Conservation (phyloP, 37 sponge, comb jelly and placozoan genomes). For the Chondrilla cf. caribensis region DNA sequence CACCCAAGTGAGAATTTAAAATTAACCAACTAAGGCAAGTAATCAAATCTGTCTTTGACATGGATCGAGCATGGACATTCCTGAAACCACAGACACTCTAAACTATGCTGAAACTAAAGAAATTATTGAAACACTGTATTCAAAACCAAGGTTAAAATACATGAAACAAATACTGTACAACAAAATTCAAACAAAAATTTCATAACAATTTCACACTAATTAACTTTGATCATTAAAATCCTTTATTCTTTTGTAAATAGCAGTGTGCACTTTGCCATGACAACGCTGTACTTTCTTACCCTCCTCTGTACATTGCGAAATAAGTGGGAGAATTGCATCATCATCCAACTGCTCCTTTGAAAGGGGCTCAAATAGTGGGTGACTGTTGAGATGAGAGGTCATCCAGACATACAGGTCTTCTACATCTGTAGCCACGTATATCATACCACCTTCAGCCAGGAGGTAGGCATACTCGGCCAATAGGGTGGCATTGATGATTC, state of each 20-base stretch:
- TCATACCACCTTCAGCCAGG: slow-evolving; percentile 74
- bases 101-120: too few relatives aligned
- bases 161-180: too few relatives aligned
- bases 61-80: too few relatives aligned
- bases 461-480: slow-evolving; percentile 95
- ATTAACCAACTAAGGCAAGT: too few relatives aligned
- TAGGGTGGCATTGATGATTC: slow-evolving; percentile 78
- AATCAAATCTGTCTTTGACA: too few relatives aligned
- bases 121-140: too few relatives aligned
- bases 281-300: slow-evolving; percentile 88
- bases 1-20: too few relatives aligned
- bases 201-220: background rate
- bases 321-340: slow-evolving; percentile 69
- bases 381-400: slow-evolving; percentile 56
- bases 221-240: slow-evolving; percentile 40
- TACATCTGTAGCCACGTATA: slow-evolving; percentile 97
- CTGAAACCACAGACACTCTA: too few relatives aligned
- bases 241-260: slow-evolving; percentile 69
- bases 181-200: too few relatives aligned
- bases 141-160: too few relatives aligned
- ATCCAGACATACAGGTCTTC: slow-evolving; percentile 95
- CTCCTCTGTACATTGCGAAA: slow-evolving; percentile 83
- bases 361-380: slow-evolving; percentile 80
- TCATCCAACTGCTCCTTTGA: slow-evolving; percentile 34
- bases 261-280: slow-evolving; percentile 47